Evolutionary conservation across 2,113 vertebrate genomes (phyloP), one percentile per base, ranked within the genome.

Genomic region (Microcebus ravelobensis): DNA sequence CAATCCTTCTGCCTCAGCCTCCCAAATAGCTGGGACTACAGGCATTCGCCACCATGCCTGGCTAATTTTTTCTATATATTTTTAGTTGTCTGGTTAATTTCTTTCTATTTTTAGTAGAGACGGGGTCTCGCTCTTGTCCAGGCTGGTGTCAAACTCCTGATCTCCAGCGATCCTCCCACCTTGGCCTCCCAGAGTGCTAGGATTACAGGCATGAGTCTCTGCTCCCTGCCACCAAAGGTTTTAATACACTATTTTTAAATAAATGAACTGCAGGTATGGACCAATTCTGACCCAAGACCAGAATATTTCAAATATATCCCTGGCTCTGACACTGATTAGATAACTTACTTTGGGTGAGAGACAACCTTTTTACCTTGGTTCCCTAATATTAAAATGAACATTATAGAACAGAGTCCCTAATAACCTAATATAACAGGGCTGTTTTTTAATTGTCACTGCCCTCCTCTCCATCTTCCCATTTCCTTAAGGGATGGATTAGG

Each of bases 221-320:
- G 10, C 45, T 10, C 45, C 45, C 10, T 2, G 9, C 45, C 45
- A 48, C 45, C 45, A 90, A 90, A 81, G 55, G 20, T 50, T 83
- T 93, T 76, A 87, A 67, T 61, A 12, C 59, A 73, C 6, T 94
- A 27, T 87, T 85, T 94, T 92, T 57, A 92, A 83, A 74, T 82
- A 90, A 94, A 10, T 65, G 45, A 70, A 71, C 25, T 23, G n/a
- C 27, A 79, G 61, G 36, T 68, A 39, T 80, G 65, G 63, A 94
- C 52, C n/a, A 88, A 31, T 52, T 88, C 48, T 31, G 36, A 79
- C 48, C 68, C 48, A 68, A 48, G 48, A 88, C 42, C 42, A 86
- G 55, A 94, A 68, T 27, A 85, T 59, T 65, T 86, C 45, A 77
- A 77, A 74, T 81, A 29, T 55, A 94, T 55, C 18, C 50, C 39